These are phyloP conservation scores for Pheosia gnoma DNA, from an alignment of 2,888 invertebrate genomes.

Conservation along the genomic window DNA sequence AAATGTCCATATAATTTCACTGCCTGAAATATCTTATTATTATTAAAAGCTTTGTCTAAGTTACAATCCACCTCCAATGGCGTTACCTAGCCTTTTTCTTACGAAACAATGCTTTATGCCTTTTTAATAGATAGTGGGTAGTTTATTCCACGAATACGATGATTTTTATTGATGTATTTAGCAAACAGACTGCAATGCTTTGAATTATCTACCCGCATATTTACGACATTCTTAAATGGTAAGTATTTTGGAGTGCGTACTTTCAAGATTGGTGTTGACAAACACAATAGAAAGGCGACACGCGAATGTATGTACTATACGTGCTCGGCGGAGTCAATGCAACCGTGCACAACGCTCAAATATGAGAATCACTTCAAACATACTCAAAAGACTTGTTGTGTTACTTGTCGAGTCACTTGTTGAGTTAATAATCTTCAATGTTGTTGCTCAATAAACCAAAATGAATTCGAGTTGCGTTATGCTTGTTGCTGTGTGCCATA, in stretches of 20 bases:
- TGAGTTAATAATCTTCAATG: constrained; percentile 34
- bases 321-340: constrained; percentile 23
- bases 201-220: too few species aligned
- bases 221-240: background rate
- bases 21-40: too few species aligned
- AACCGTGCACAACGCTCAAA: constrained; percentile 38
- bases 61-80: too few species aligned
- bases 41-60: too few species aligned
- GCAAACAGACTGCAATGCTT: too few species aligned
- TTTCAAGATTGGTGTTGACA: constrained; percentile 54
- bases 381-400: constrained; percentile 24
- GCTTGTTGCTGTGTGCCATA: background rate
- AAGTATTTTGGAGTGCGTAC: constrained; percentile 13
- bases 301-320: constrained; percentile 27
- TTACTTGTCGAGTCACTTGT: too few species aligned
- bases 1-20: too few species aligned
- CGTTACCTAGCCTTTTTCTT: too few species aligned
- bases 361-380: constrained; percentile 34
- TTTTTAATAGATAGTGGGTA: too few species aligned
- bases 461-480: background rate
- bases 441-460: constrained; percentile 24
- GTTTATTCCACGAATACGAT: too few species aligned
- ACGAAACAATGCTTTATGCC: too few species aligned
- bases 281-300: constrained; percentile 55
- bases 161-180: too few species aligned